phyloP scores from a whole-genome alignment of 2,888 invertebrate genomes.

The Pardosa pseudoannulata region DNA sequence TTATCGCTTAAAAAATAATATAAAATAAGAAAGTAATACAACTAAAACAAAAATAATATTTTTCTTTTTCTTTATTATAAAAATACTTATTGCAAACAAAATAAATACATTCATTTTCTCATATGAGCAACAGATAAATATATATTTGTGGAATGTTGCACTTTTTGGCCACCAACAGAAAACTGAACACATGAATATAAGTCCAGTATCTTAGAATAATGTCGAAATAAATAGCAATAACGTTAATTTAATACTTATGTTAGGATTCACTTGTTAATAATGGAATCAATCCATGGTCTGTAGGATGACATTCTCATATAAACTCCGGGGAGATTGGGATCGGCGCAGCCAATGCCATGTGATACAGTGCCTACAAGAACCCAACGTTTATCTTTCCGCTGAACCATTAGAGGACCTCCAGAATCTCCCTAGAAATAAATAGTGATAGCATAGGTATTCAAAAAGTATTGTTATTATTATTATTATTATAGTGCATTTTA shows the following conservation, averaged over 20 bases:
- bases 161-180: not conserved
- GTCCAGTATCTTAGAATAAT: no score
- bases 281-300: slow-evolving; percentile 88
- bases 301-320: slow-evolving; percentile 95
- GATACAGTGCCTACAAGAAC: slow-evolving; percentile 93
- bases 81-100: no score
- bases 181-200: not conserved
- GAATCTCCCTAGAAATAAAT: slow-evolving; percentile 86
- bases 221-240: not conserved
- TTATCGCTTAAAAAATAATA: no score
- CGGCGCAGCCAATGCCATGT: slow-evolving; percentile 94
- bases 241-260: not conserved
- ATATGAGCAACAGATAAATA: no score
- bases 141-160: no score
- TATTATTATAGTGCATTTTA: no score
- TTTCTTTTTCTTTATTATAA: no score
- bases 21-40: no score
- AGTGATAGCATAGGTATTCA: no score
- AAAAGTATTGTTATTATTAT: no score
- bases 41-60: no score
- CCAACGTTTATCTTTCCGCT: slow-evolving; percentile 86
- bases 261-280: slow-evolving; percentile 41
- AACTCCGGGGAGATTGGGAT: slow-evolving; percentile 93
- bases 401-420: slow-evolving; percentile 91
- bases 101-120: no score